phyloP scores from a whole-genome alignment of 2,888 invertebrate genomes.

The Parnassius glacialis region DNA sequence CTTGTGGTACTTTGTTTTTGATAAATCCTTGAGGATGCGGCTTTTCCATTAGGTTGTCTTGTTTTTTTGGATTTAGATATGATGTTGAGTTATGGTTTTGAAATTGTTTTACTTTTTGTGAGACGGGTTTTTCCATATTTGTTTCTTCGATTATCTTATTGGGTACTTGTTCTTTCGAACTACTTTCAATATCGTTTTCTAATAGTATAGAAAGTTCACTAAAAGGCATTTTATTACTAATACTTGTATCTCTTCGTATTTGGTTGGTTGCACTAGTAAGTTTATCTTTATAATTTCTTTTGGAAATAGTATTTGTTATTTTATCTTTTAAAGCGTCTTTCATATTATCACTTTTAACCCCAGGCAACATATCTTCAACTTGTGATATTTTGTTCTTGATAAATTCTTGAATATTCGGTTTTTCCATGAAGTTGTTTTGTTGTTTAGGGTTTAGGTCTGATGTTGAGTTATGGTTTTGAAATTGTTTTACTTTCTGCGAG shows the following conservation, averaged over 20 bases:
- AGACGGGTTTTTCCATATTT: background rate
- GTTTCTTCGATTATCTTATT: background rate
- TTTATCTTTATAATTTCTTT: constrained; percentile 4
- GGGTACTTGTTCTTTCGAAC: constrained; percentile 9
- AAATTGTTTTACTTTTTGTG: background rate
- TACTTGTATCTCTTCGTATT: background rate
- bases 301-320: constrained; percentile 10
- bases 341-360: constrained; percentile 1
- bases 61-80: background rate
- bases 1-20: constrained; percentile 11
- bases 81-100: background rate
- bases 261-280: background rate
- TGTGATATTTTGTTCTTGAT: constrained; percentile 13
- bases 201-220: constrained; percentile 1
- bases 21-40: constrained; percentile 6
- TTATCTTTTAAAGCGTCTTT: constrained; percentile 17
- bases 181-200: constrained; percentile 4
- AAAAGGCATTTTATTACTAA: background rate
- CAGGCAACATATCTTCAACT: constrained; percentile 11
- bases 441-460: background rate
- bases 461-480: background rate
- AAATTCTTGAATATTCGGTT: background rate
- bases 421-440: background rate
- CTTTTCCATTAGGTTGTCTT: background rate
- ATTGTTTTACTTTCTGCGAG: background rate